Evolutionary conservation across 2,797 vertebrate species (phyloP).

Genomic region (Galaxias olidus): DNA sequence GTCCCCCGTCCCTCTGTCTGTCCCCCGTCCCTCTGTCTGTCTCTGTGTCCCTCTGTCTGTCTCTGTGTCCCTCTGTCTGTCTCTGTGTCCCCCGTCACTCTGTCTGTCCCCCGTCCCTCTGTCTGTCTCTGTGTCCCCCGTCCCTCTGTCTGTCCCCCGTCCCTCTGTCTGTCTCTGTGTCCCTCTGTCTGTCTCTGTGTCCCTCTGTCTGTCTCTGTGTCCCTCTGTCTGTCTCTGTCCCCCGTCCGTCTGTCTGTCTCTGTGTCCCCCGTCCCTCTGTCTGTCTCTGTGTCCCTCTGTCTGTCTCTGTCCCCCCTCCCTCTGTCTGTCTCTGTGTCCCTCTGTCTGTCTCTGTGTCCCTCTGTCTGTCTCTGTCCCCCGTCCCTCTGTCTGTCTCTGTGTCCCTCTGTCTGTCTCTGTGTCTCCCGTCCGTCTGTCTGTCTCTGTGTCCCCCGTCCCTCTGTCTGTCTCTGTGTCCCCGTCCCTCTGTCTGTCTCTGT

Average conservation of each 20-base stretch:
- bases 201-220: too few species aligned
- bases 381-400: slow-evolving; percentile 10
- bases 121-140: too few species aligned
- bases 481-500: background rate
- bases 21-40: slow-evolving; percentile 15
- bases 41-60: too few species aligned
- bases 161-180: too few species aligned
- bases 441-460: background rate
- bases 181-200: too few species aligned
- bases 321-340: background rate
- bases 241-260: too few species aligned
- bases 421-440: background rate
- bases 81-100: too few species aligned
- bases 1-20: slow-evolving; percentile 35
- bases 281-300: slow-evolving; percentile 14
- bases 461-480: background rate
- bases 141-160: too few species aligned
- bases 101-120: too few species aligned
- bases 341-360: background rate
- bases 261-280: too few species aligned
- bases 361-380: background rate
- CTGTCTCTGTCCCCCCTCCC: background rate
- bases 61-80: too few species aligned
- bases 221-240: too few species aligned
- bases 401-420: slow-evolving; percentile 5